Evolutionary conservation across 2,113 vertebrate genomes (phyloP).

Genomic region (Lampris incognitus): DNA sequence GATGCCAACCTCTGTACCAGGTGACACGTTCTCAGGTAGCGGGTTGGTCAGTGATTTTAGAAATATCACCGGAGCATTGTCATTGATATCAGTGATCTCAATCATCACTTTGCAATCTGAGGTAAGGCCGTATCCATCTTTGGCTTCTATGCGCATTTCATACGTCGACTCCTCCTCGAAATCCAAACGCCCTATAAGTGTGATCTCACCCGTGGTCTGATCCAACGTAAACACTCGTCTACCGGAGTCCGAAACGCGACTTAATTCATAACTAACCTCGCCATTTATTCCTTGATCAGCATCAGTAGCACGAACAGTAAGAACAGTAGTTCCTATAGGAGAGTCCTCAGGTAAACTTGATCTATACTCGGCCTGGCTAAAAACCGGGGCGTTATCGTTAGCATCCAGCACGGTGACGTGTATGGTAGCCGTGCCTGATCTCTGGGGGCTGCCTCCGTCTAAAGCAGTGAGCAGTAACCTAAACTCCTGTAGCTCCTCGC

Average conservation of each 20-base stretch:
- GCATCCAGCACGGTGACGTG: constrained; percentile 73
- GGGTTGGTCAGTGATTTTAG: constrained; percentile 72
- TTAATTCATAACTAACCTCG: constrained; percentile 60
- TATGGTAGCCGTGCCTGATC: constrained; percentile 63
- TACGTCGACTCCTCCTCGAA: constrained; percentile 54
- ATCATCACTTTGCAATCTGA: constrained; percentile 77
- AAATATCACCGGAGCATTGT: constrained; percentile 75
- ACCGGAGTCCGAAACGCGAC: constrained; percentile 41
- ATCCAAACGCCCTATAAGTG: constrained; percentile 38
- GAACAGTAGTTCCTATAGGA: constrained; percentile 44
- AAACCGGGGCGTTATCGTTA: constrained; percentile 77
- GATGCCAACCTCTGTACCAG: constrained; percentile 81
- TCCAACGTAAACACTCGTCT: constrained; percentile 43
- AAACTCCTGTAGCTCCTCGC: constrained; percentile 67
- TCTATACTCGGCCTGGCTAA: constrained; percentile 64
- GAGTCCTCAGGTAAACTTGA: constrained; percentile 67
- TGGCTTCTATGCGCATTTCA: constrained; percentile 72
- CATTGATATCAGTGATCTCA: constrained; percentile 70
- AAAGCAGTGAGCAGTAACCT: constrained; percentile 62
- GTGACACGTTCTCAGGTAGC: constrained; percentile 71
- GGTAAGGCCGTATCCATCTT: constrained; percentile 76
- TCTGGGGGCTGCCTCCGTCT: constrained; percentile 74
- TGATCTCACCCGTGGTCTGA: constrained; percentile 51
- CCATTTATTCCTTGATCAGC: constrained; percentile 71
- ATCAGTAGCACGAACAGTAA: constrained; percentile 80